Evolutionary conservation across 2,113 vertebrate genomes (phyloP).

Genomic region (Dascyllus trimaculatus): DNA sequence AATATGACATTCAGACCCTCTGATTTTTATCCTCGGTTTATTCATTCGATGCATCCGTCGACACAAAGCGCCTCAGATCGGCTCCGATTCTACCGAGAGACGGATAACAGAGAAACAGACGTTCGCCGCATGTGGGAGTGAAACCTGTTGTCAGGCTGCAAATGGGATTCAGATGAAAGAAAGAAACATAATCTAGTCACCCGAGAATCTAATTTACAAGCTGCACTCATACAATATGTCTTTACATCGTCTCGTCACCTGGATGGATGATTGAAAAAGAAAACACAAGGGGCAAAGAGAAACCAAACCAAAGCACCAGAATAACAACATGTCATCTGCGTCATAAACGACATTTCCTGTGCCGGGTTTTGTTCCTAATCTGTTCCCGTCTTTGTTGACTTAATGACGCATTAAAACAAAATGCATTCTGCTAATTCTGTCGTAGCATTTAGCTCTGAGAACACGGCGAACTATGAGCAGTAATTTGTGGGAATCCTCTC

Average conservation of each 20-base stretch:
- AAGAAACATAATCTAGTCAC: background rate
- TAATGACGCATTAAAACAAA: no score
- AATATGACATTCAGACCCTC: background rate
- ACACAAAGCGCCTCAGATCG: background rate
- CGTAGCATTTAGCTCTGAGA: no score
- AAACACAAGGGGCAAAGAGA: no score
- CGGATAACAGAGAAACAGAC: background rate
- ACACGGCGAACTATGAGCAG: no score
- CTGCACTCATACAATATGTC: background rate
- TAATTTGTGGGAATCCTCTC: constrained; percentile 3
- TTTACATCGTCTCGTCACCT: background rate
- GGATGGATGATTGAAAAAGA: no score
- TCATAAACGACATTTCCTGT: no score
- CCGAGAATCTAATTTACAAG: background rate
- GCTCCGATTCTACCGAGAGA: background rate
- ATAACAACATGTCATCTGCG: no score
- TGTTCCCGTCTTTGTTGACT: no score
- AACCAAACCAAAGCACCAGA: no score
- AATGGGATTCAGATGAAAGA: background rate
- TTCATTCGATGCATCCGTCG: background rate
- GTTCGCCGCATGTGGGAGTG: background rate
- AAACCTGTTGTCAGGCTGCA: background rate
- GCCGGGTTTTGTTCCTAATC: no score
- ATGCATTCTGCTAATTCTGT: no score
- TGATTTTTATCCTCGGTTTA: background rate